Evolutionary conservation across 2,888 invertebrate species (phyloP), one percentile per base, ranked within the genome.

Genomic region (Athalia rosae): DNA sequence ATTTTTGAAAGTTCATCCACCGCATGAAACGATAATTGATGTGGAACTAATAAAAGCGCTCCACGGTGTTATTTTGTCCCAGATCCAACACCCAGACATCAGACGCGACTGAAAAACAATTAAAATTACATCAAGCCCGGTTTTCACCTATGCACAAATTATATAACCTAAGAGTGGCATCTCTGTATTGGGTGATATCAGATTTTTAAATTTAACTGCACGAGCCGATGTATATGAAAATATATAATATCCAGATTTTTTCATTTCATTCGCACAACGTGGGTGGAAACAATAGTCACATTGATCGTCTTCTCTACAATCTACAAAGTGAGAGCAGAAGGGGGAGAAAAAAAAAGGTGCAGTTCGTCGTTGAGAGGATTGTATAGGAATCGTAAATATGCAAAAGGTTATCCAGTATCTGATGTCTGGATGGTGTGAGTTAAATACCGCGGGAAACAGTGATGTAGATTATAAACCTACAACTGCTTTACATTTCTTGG

Each of bases 91-190:
- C 45, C 43, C 13, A 9, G 28, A 43, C 41, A 6, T 13, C 15
- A 71, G 58, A 58, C 56, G 56, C 28, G 28, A 58, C 53, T 45
- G 45, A 71, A 71, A 71, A 71, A 71, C 58, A 8, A 71, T 71
- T 71, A 58, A 58, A 71, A 71, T 15, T 45, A 13, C 71, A 58
- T 71, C 71, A 71, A 58, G 71, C 28, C 28, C 28, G 28, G 28
- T 56, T 43, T 58, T 71, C 71, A 28, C 53, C 67, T 13, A 0
- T 53, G 9, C 11, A n/a, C 53, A 7, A 53, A 53, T 53, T 53
- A 53, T 7, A 53, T 53, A 11, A 7, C 43, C 71, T 9, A 58
- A 53, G n/a, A n/a, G 8, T 45, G n/a, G 45, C 58, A 13, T 9
- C 43, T 45, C 58, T 56, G 45, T 58, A 43, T n/a, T n/a, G 41